Conservation (phyloP, 2,888 invertebrate genomes). For the Drosophila leonis region DNA sequence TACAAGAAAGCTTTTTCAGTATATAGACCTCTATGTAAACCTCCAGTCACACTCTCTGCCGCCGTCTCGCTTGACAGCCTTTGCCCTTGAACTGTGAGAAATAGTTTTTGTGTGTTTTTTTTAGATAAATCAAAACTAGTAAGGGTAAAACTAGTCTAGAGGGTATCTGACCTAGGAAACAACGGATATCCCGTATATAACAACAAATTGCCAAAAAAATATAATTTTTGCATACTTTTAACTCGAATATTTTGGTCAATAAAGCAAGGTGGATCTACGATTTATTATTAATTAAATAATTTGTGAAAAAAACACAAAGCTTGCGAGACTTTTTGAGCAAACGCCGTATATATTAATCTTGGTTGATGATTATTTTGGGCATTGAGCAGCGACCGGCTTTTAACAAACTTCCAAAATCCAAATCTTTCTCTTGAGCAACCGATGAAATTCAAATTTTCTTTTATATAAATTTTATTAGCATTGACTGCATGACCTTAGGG, state of each 20-base stretch:
- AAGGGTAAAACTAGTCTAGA: neutral
- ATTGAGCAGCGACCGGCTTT: neutral
- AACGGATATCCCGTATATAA: constrained; percentile 6
- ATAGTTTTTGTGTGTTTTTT: neutral
- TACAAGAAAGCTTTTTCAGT: neutral
- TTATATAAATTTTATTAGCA: constrained; percentile 1
- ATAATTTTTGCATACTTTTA: neutral
- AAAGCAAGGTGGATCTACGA: neutral
- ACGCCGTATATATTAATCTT: neutral
- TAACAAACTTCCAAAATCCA: neutral
- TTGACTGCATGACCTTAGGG: constrained; percentile 1
- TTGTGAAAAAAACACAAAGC: neutral
- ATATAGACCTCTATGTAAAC: neutral
- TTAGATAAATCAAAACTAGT: constrained; percentile 3
- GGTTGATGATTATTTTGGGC: neutral
- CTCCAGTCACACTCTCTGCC: neutral
- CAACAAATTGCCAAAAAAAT: neutral
- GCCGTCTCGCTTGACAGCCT: constrained; percentile 6
- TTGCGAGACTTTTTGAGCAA: neutral
- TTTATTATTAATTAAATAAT: neutral
- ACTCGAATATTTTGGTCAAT: neutral
- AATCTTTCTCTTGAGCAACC: neutral
- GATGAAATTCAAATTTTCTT: neutral
- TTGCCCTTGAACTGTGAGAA: constrained; percentile 15
- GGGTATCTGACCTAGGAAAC: constrained; percentile 1